phyloP scores from a whole-genome alignment of 1,140 invertebrate genomes.

The Drosophila serrata region DNA sequence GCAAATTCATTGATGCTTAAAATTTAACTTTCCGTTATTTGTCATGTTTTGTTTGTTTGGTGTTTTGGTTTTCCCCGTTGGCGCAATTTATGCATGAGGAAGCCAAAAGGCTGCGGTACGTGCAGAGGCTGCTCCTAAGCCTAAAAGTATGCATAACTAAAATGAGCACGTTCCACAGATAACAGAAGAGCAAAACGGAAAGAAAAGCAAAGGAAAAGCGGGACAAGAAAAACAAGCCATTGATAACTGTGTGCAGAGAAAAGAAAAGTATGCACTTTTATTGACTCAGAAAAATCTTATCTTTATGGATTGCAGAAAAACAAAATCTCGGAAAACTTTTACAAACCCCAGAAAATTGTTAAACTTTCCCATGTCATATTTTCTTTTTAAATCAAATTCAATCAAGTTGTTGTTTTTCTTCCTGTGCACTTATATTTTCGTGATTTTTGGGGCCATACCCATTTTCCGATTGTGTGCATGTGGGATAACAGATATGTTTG shows the following conservation, averaged over 20 bases:
- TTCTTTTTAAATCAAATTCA: not conserved
- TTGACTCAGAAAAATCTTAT: not conserved
- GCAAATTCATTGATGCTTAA: slow-evolving; percentile 33
- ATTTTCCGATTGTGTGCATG: slow-evolving; percentile 34
- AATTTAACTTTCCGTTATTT: slow-evolving; percentile 65
- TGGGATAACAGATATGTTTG: slow-evolving; percentile 51
- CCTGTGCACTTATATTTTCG: slow-evolving; percentile 1
- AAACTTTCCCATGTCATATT: not conserved
- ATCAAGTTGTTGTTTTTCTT: not conserved
- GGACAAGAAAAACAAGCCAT: slow-evolving; percentile 55
- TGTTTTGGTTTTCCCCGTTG: slow-evolving; percentile 34
- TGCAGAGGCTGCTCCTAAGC: slow-evolving; percentile 60
- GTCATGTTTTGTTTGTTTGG: slow-evolving; percentile 69
- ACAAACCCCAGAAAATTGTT: not conserved
- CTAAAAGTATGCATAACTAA: slow-evolving; percentile 82
- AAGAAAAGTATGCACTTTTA: not conserved
- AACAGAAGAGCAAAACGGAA: slow-evolving; percentile 63
- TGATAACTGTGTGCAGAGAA: slow-evolving; percentile 51
- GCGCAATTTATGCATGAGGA: slow-evolving; percentile 61
- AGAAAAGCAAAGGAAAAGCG: slow-evolving; percentile 25
- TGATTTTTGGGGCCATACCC: not conserved
- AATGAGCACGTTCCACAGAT: slow-evolving; percentile 77
- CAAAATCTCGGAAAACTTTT: not conserved
- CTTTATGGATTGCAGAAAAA: not conserved
- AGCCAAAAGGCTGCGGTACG: slow-evolving; percentile 50